Percentiles rank a stretch among this genome's conserved stretches.
These are phyloP conservation scores for Amia ocellicauda DNA, from an alignment of 2,113 vertebrate species.

Conservation along the genomic window DNA sequence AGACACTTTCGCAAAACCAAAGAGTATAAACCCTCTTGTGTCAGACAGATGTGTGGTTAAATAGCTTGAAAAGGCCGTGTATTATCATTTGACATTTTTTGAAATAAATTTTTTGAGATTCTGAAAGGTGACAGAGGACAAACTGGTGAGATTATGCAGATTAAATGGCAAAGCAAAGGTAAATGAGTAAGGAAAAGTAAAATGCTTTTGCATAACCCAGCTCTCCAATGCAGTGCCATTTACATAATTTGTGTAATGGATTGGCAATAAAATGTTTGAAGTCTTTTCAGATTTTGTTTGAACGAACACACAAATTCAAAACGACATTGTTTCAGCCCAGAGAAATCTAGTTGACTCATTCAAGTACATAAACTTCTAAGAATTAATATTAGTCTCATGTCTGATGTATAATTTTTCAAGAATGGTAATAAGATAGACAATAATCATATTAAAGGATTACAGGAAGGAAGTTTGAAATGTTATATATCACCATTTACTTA, in stretches of 20 bases:
- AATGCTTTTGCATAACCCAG: conserved; percentile 21
- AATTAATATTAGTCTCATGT: no score
- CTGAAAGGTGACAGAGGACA: conserved; percentile 20
- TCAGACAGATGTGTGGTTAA: conserved; percentile 21
- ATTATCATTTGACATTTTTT: conserved; percentile 43
- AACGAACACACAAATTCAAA: no score
- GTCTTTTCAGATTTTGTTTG: neutral
- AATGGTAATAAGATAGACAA: no score
- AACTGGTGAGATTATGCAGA: conserved; percentile 16
- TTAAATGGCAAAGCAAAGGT: conserved; percentile 24
- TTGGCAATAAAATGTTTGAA: neutral
- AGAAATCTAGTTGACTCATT: no score
- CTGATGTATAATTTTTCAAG: no score
- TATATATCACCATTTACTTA: no score
- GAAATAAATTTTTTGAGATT: conserved; percentile 32
- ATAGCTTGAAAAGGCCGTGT: conserved; percentile 27
- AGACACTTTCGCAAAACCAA: conserved; percentile 20
- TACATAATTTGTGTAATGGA: neutral
- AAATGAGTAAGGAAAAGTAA: conserved; percentile 18
- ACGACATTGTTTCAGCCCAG: no score
- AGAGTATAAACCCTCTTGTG: conserved; percentile 14
- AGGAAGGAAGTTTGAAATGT: no score
- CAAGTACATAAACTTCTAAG: no score
- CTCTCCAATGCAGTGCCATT: neutral
- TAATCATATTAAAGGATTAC: no score